A percentile compares a stretch with the other conserved stretches of the same genome.
Conservation (phyloP, 2,888 invertebrate genomes). For the Drosophila mercatorum region DNA sequence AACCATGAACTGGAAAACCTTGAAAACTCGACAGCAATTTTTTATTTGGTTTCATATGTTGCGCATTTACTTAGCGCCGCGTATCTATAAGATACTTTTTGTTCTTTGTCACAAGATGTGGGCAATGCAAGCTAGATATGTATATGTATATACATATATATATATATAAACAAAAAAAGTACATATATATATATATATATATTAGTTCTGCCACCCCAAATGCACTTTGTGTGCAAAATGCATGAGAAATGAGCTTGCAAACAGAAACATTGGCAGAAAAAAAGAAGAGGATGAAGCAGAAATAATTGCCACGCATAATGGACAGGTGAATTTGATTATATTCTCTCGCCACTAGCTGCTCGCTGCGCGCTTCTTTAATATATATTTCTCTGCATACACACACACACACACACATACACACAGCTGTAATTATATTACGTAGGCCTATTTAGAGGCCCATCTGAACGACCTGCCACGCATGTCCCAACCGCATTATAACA, state of each 20-base stretch:
- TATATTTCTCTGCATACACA: constrained; percentile 42
- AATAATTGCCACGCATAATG: constrained; percentile 68
- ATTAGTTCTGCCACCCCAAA: constrained; percentile 19
- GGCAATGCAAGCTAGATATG: constrained; percentile 10
- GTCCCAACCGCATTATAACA: constrained; percentile 72
- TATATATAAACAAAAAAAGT: too few relatives aligned
- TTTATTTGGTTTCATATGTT: constrained; percentile 43
- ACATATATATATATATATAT: not conserved
- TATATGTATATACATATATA: not conserved
- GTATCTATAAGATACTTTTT: constrained; percentile 43
- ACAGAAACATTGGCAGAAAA: constrained; percentile 47
- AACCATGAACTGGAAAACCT: constrained; percentile 85
- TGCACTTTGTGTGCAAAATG: constrained; percentile 30
- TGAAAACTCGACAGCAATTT: constrained; percentile 82
- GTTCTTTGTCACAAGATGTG: constrained; percentile 24
- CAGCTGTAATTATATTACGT: constrained; percentile 54
- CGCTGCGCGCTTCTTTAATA: constrained; percentile 48
- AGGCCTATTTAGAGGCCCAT: constrained; percentile 63
- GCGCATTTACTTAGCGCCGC: constrained; percentile 54
- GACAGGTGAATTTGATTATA: constrained; percentile 73
- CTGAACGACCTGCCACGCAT: constrained; percentile 64
- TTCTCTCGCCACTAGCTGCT: constrained; percentile 30
- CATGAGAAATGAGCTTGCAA: constrained; percentile 61
- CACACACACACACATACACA: not conserved
- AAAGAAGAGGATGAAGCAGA: not conserved